These are phyloP conservation scores for Apis cerana DNA, from an alignment of 1,140 invertebrate species.

Conservation along the genomic window DNA sequence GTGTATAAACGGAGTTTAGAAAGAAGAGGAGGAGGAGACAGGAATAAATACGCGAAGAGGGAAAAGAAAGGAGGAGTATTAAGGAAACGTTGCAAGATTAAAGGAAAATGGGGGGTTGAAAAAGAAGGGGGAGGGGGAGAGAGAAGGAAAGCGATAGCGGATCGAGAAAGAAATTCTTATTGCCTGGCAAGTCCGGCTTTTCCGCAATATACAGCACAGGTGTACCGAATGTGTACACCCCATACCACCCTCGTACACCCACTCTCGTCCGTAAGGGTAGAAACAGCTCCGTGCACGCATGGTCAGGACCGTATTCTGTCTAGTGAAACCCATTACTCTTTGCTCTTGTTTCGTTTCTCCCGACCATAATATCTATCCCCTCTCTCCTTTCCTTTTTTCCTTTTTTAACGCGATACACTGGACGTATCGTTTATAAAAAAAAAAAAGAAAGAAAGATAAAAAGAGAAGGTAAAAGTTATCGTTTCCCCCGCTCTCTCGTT, in stretches of 20 bases:
- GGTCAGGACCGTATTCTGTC: constrained; percentile 63
- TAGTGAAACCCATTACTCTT: constrained; percentile 48
- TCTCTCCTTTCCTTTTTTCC: neutral
- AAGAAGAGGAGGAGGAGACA: neutral
- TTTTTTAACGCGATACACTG: constrained; percentile 29
- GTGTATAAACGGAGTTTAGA: neutral
- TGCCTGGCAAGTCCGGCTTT: constrained; percentile 78
- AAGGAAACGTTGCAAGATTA: constrained; percentile 75
- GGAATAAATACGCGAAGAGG: neutral
- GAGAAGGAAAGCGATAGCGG: constrained; percentile 57
- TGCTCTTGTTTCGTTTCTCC: constrained; percentile 22
- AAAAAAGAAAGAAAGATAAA: neutral
- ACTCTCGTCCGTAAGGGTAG: constrained; percentile 57
- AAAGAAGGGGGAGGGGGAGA: constrained; percentile 18
- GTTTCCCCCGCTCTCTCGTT: neutral
- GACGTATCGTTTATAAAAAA: constrained; percentile 19
- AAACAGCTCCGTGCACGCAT: constrained; percentile 63
- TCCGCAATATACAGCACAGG: constrained; percentile 80
- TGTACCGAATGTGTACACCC: constrained; percentile 77
- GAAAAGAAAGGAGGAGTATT: constrained; percentile 62
- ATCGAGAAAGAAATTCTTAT: constrained; percentile 78
- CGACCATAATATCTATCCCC: constrained; percentile 27
- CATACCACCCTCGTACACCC: constrained; percentile 34
- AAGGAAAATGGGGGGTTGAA: constrained; percentile 16
- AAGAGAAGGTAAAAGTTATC: constrained; percentile 4